Base-by-base conservation (phyloP, 1,140 invertebrate genomes). In the Littorina saxatilis region DNA sequence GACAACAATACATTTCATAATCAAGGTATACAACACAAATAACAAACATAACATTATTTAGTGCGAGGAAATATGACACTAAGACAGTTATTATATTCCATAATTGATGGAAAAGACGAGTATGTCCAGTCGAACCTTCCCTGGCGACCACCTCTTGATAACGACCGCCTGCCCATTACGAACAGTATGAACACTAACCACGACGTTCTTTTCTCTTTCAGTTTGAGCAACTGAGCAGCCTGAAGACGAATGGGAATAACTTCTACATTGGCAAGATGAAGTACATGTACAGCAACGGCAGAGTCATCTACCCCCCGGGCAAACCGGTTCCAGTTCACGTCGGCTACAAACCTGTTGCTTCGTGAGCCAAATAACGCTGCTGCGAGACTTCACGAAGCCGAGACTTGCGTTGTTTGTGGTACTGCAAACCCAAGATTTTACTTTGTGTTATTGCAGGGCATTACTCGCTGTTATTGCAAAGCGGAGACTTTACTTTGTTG, bases 281-380 rank as follows among this genome's bases (percentile, higher is more conserved):
- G 61, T 76, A 76, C 61, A 82, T 77, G 52, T 82, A 82, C 47
- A 55, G 55, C 20, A 74, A 82, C 40, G 74, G 80, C n/a, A n/a
- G 80, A 37, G 73, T 76, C n/a, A 75, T 82, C 40, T 82, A 77
- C 66, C 80, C 80, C 50, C 76, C 76, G 1, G 55, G 39, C 2
- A 61, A 37, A 43, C 27, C 55, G 2, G 55, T 35, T 3, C n/a
- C 76, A 0, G 15, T 63, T n/a, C 58, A 47, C 70, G 27, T 50
- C 17, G 55, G 55, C 55, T 66, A 43, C 37, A 61, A 66, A 35
- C 76, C 35, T n/a, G 76, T 78, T 29, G 5, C 40, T 17, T 50
- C 70, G 23, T 73, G 40, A 47, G 23, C 37, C 5, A 1, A 2
- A 35, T 17, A 37, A 20, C 7, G 68, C 20, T n/a, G 2, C 5